Percentiles rank a stretch among this genome's conserved stretches.
phyloP scores from a whole-genome alignment of 2,113 vertebrate species.

The Solea solea region DNA sequence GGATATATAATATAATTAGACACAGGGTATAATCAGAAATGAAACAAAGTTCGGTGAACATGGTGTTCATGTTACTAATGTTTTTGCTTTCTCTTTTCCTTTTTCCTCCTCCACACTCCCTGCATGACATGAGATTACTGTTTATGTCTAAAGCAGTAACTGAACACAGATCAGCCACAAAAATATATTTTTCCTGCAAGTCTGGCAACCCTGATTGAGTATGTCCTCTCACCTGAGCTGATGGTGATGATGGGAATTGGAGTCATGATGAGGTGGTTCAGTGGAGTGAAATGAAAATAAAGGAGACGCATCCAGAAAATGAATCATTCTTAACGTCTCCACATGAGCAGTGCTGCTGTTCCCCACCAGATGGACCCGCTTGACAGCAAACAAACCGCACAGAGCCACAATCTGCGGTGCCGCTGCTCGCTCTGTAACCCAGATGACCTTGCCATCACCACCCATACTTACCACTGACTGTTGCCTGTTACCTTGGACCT shows the following conservation, averaged over 20 bases:
- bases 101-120: too few relatives aligned
- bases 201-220: neutral
- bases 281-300: constrained; percentile 40
- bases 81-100: too few relatives aligned
- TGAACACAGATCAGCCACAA: too few relatives aligned
- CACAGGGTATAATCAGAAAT: too few relatives aligned
- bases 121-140: too few relatives aligned
- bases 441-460: constrained; percentile 69
- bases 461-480: constrained; percentile 17
- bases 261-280: constrained; percentile 24
- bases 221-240: constrained; percentile 15
- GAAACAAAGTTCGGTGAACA: too few relatives aligned
- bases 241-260: constrained; percentile 23
- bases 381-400: constrained; percentile 50
- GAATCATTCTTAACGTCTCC: constrained; percentile 10
- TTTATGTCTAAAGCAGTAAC: too few relatives aligned
- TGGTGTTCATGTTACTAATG: too few relatives aligned
- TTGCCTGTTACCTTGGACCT: neutral
- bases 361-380: constrained; percentile 72
- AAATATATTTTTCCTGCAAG: too few relatives aligned
- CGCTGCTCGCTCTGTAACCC: constrained; percentile 50
- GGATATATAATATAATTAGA: too few relatives aligned
- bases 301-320: constrained; percentile 11
- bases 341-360: constrained; percentile 43
- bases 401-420: constrained; percentile 32